A percentile compares a stretch with the other conserved stretches of the same genome.
These are phyloP conservation scores for Spizaetus ornatus DNA, from an alignment of 2,113 vertebrate genomes.

Conservation along the genomic window DNA sequence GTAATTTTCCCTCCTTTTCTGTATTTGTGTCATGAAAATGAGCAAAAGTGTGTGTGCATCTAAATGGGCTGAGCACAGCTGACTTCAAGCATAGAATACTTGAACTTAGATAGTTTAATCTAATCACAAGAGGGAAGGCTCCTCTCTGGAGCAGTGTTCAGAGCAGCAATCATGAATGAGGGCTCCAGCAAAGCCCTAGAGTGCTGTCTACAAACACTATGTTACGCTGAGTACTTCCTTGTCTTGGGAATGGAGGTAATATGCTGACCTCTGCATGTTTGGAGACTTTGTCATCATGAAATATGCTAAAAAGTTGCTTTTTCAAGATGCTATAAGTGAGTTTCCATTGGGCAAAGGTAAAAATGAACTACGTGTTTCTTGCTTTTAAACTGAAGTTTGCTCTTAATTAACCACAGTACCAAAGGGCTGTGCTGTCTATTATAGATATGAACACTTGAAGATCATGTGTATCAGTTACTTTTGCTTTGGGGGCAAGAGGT, in stretches of 20 bases:
- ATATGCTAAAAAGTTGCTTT: neutral
- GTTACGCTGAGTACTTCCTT: neutral
- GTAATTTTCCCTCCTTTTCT: neutral
- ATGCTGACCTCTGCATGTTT: neutral
- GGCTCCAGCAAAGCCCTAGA: neutral
- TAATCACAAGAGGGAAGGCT: neutral
- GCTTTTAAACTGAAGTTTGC: neutral
- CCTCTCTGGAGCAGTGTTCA: neutral
- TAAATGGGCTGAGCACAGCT: neutral
- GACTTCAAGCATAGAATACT: neutral
- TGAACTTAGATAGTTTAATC: neutral
- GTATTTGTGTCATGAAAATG: neutral
- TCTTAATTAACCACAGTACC: neutral
- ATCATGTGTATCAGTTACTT: neutral
- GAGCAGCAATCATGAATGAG: neutral
- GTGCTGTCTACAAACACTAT: neutral
- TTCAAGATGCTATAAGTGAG: neutral
- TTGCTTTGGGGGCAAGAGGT: neutral
- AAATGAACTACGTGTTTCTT: fast-evolving
- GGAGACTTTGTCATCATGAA: neutral
- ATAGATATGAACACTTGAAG: neutral
- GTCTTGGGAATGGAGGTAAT: neutral
- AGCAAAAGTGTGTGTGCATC: neutral
- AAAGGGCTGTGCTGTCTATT: neutral
- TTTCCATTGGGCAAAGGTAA: neutral